Conservation (phyloP, 2,888 invertebrate species). For the Scaptomyza polygonia region DNA sequence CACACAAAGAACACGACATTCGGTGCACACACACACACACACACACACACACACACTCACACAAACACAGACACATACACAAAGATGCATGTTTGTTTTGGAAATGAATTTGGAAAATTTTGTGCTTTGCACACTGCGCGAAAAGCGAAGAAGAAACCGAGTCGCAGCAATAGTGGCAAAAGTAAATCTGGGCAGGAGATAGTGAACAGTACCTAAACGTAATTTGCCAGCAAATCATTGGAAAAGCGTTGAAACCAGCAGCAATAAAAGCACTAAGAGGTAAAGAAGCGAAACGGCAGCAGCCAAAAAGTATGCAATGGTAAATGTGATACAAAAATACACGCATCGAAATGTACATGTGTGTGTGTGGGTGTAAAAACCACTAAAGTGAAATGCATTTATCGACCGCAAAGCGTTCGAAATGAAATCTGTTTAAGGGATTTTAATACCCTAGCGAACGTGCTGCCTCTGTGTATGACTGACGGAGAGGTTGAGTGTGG, state of each 20-base stretch:
- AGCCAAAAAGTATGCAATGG: slow-evolving; percentile 72
- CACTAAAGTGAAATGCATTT: slow-evolving; percentile 81
- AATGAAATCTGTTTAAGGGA: slow-evolving; percentile 82
- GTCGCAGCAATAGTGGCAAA: slow-evolving; percentile 7
- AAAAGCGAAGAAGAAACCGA: slow-evolving; percentile 23
- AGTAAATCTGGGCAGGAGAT: slow-evolving; percentile 35
- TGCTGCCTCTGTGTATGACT: slow-evolving; percentile 55
- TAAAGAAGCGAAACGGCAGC: slow-evolving; percentile 39
- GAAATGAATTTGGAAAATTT: slow-evolving; percentile 79
- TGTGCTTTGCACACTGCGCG: slow-evolving; percentile 46
- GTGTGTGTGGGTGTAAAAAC: slow-evolving; percentile 64
- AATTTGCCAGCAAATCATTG: slow-evolving; percentile 79
- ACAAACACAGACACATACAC: slow-evolving; percentile 16
- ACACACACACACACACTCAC: slow-evolving; percentile 13
- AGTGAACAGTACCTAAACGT: slow-evolving; percentile 67
- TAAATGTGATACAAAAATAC: slow-evolving; percentile 61
- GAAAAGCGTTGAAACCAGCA: slow-evolving; percentile 49
- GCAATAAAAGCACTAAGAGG: slow-evolving; percentile 11
- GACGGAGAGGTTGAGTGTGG: neutral
- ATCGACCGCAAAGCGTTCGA: slow-evolving; percentile 81
- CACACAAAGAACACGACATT: slow-evolving; percentile 29
- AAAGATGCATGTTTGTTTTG: slow-evolving; percentile 72
- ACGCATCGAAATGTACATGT: slow-evolving; percentile 13
- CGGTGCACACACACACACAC: slow-evolving; percentile 9
- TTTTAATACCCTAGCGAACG: slow-evolving; percentile 78